phyloP scores from a whole-genome alignment of 23 tunicate species.

The Botrylloides violaceus region DNA sequence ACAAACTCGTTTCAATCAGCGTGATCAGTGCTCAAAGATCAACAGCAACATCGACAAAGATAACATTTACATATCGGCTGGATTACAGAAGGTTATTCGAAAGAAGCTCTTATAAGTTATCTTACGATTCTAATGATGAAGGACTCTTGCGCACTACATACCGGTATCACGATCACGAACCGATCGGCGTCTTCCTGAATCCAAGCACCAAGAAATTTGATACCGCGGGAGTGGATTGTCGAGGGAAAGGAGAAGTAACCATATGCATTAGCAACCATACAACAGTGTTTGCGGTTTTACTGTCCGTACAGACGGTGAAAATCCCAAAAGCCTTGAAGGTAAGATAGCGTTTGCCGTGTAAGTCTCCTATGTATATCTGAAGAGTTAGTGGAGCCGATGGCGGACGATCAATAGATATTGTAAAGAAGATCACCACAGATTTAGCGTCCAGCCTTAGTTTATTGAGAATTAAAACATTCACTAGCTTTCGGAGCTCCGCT shows the following conservation, averaged over 20 bases:
- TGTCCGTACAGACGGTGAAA: constrained; percentile 20
- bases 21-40: background rate
- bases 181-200: background rate
- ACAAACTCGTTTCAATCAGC: background rate
- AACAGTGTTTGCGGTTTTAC: constrained; percentile 42
- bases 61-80: background rate
- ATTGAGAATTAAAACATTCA: too few relatives aligned
- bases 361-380: background rate
- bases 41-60: background rate
- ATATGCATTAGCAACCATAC: constrained; percentile 40
- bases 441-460: too few relatives aligned
- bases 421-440: too few relatives aligned
- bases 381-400: too few relatives aligned
- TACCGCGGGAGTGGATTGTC: background rate
- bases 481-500: too few relatives aligned
- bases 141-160: background rate
- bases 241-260: background rate
- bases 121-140: background rate
- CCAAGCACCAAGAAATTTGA: background rate
- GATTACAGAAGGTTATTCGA: background rate
- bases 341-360: background rate
- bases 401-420: too few relatives aligned
- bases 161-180: background rate
- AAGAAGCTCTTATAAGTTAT: background rate
- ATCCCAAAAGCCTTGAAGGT: constrained; percentile 32